A percentile compares a stretch with the other conserved stretches of the same genome.
Conservation (phyloP, 2,888 invertebrate species). For the Acholoe squamosa region DNA sequence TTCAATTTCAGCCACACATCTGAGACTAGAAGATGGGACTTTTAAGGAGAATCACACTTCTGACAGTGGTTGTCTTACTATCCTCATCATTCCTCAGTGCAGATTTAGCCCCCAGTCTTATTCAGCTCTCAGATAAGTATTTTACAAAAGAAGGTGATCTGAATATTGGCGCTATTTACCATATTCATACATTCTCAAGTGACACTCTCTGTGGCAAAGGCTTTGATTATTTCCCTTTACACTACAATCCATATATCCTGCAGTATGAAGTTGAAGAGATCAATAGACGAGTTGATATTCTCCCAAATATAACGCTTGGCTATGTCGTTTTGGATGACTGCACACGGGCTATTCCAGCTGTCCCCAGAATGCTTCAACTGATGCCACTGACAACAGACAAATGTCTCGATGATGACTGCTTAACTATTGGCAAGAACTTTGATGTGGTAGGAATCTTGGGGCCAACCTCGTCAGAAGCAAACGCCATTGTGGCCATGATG, state of each 20-base stretch:
- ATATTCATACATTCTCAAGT: neutral
- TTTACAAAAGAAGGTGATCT: slow-evolving; percentile 38
- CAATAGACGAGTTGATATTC: slow-evolving; percentile 25
- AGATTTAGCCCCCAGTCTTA: neutral
- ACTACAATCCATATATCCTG: neutral
- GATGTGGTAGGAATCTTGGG: slow-evolving; percentile 52
- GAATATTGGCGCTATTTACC: neutral
- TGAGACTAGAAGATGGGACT: too few relatives aligned
- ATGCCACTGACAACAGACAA: neutral
- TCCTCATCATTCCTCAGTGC: too few relatives aligned
- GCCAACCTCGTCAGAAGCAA: neutral
- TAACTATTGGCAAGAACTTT: slow-evolving; percentile 22
- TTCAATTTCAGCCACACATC: too few relatives aligned
- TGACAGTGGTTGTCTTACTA: too few relatives aligned
- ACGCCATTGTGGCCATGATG: neutral
- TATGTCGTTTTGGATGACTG: slow-evolving; percentile 51
- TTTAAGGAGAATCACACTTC: too few relatives aligned
- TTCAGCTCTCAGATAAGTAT: slow-evolving; percentile 32
- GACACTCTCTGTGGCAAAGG: slow-evolving; percentile 18
- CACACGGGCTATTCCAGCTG: neutral
- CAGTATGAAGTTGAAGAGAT: neutral
- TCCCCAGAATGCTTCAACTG: slow-evolving; percentile 39
- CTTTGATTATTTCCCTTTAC: neutral
- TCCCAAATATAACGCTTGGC: slow-evolving; percentile 45
- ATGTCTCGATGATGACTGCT: neutral